These are phyloP conservation scores for Dicerorhinus sumatrensis DNA, from an alignment of 2,113 vertebrate genomes.

Conservation along the genomic window DNA sequence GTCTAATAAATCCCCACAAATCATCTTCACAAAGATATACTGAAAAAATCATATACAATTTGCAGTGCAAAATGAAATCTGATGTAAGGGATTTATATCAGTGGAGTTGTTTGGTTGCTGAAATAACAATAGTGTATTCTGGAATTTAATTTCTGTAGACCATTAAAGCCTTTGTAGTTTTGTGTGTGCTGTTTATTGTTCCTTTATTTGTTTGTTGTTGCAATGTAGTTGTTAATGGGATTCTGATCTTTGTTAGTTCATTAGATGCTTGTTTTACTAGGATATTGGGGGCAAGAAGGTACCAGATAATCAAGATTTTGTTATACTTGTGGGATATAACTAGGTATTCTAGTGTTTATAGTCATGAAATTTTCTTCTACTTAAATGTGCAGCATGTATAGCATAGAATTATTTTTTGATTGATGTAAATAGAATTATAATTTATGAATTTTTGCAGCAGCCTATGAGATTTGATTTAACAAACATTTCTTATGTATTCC, in stretches of 20 bases:
- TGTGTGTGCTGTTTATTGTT: background rate
- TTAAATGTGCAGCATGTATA: background rate
- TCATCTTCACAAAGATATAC: background rate
- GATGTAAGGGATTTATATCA: background rate
- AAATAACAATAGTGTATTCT: background rate
- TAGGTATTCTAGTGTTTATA: background rate
- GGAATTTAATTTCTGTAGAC: constrained; percentile 6
- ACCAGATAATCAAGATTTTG: background rate
- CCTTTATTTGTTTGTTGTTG: background rate
- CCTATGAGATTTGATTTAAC: background rate
- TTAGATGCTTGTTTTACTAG: background rate
- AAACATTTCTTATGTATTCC: background rate
- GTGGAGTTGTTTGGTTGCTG: background rate
- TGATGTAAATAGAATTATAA: background rate
- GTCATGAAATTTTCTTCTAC: background rate
- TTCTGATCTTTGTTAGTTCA: background rate
- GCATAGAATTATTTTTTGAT: background rate
- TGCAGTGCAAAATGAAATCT: background rate
- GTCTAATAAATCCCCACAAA: background rate
- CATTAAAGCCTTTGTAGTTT: background rate
- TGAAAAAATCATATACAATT: background rate
- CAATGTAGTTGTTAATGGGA: background rate
- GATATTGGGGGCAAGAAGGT: background rate
- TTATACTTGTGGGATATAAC: background rate
- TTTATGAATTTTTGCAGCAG: constrained; percentile 19